Conservation (phyloP, 2,888 invertebrate species). For the Oligia strigilis region DNA sequence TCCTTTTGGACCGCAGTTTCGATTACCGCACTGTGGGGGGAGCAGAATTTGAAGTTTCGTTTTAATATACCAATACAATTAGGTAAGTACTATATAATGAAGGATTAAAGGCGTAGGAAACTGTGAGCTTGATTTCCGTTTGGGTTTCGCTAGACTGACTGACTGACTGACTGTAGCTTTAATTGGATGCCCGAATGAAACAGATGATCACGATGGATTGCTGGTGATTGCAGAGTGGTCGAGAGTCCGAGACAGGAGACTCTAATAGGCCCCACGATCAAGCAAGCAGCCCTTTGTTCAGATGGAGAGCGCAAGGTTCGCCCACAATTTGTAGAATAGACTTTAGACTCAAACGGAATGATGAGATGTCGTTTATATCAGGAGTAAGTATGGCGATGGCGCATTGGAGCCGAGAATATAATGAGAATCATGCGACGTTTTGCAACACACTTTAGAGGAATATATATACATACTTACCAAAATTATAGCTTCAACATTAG, state of each 20-base stretch:
- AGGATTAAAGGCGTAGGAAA: neutral
- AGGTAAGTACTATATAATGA: neutral
- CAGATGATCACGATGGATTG: neutral
- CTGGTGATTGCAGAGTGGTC: neutral
- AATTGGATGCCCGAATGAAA: neutral
- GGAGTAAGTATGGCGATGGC: neutral
- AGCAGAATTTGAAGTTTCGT: neutral
- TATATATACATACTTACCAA: neutral
- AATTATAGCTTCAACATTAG: neutral
- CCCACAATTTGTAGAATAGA: neutral
- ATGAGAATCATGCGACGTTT: neutral
- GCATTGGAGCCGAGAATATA: neutral
- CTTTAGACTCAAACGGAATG: neutral
- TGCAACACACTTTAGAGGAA: neutral
- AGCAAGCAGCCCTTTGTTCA: neutral
- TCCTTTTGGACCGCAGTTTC: slow-evolving; percentile 86
- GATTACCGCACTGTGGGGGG: slow-evolving; percentile 81
- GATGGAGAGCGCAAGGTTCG: neutral
- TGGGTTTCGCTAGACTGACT: neutral
- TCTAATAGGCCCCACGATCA: neutral
- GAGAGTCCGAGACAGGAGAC: neutral
- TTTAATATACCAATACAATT: neutral
- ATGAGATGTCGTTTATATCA: neutral
- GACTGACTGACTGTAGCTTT: neutral
- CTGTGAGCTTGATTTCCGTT: neutral